phyloP scores from a whole-genome alignment of 2,113 vertebrate species.

The Pica pica region DNA sequence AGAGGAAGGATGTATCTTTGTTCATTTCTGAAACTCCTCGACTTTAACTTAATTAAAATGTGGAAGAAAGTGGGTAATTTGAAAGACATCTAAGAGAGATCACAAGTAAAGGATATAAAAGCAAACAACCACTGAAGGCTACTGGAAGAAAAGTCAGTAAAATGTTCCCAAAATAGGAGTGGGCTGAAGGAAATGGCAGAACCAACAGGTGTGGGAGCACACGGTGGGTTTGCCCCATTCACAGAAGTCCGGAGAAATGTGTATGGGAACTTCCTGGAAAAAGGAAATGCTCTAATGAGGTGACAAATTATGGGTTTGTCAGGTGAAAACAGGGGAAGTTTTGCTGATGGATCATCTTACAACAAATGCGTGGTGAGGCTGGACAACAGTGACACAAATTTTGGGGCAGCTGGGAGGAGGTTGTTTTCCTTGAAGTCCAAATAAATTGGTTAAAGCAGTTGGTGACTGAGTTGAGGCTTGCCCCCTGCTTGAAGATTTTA shows the following conservation, averaged over 20 bases:
- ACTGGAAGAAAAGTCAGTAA: not conserved
- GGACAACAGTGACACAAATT: not conserved
- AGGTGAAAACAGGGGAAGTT: not conserved
- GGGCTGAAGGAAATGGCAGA: not conserved
- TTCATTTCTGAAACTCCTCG: not conserved
- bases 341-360: not conserved
- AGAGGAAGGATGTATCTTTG: not conserved
- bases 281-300: not conserved
- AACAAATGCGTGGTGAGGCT: not conserved
- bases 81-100: not conserved
- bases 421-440: not conserved
- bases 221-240: not conserved
- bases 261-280: not conserved
- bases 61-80: not conserved
- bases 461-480: not conserved
- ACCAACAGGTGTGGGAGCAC: not conserved
- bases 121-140: not conserved
- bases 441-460: not conserved
- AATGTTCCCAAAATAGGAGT: not conserved
- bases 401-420: rapidly evolving
- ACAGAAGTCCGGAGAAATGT: not conserved
- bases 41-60: not conserved
- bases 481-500: not conserved
- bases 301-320: not conserved
- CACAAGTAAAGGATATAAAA: not conserved